Evolutionary conservation across 2,113 vertebrate genomes (phyloP).

Genomic region (Dicentrarchus labrax): DNA sequence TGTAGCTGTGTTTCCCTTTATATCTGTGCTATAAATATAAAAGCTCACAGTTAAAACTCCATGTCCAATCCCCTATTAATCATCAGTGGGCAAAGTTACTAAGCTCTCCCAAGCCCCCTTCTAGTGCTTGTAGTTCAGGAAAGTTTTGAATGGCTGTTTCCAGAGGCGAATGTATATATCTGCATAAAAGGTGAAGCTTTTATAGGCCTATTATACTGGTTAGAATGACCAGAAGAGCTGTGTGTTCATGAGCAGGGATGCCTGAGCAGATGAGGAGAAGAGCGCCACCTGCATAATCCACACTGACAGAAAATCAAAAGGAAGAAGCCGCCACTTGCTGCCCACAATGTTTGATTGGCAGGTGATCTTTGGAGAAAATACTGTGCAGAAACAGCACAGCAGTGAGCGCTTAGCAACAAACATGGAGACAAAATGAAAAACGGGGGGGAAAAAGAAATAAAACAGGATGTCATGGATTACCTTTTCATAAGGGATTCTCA

Average conservation of each 20-base stretch:
- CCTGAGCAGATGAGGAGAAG: background rate
- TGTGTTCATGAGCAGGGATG: background rate
- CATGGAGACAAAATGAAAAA: conserved; percentile 48
- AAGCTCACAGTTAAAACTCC: no score
- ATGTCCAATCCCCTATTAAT: no score
- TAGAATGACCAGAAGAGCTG: background rate
- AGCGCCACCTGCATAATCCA: conserved; percentile 27
- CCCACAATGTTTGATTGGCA: conserved; percentile 40
- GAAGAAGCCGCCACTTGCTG: background rate
- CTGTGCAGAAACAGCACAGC: background rate
- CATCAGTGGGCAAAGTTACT: background rate
- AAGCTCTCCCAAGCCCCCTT: no score
- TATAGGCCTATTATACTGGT: background rate
- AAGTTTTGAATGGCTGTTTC: background rate
- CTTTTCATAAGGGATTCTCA: conserved; percentile 58
- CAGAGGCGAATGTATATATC: no score
- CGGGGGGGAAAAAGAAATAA: conserved; percentile 21
- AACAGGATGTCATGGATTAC: conserved; percentile 61
- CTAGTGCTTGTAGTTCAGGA: no score
- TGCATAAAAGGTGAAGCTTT: background rate
- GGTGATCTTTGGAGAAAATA: background rate
- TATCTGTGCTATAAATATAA: background rate
- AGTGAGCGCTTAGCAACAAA: conserved; percentile 8
- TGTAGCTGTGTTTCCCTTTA: background rate
- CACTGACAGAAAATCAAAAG: conserved; percentile 13